Base-by-base conservation (phyloP, 2,797 vertebrate species). In the Pseudochromis fuscus region DNA sequence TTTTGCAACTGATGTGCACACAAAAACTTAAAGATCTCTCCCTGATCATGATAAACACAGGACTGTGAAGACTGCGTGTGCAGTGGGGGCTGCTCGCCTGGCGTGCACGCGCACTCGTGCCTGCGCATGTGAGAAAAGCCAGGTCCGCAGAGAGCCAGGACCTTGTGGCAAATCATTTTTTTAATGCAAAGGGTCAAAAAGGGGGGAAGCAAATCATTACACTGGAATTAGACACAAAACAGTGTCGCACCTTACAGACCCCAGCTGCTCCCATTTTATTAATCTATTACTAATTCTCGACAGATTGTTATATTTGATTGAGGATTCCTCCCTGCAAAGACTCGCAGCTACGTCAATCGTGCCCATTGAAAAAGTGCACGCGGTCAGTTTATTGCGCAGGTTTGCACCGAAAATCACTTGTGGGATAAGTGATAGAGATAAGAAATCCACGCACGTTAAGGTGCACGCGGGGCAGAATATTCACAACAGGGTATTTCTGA, bases 301-400 rank as follows among this genome's bases (percentile, higher is more conserved):
- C 58, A 53, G 45, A 79, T 82, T 88, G n/a, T 85, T 83, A 69
- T 67, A 74, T 67, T 28, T 62, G 73, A 65, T 51, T 61, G 52
- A 65, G 70, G 80, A 70, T 25, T 65, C 65, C 49, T 67, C 74
- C 58, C 25, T 7, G 74, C 57, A 69, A 48, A 75, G 42, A 58
- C 24, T 18, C 40, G 4, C 63, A 30, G 57, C 66, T 8, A 62
- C 75, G 75, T 52, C 68, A 44, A 49, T 40, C 16, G 30, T 44
- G 51, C 62, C 59, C 28, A 18, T 1, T n/a, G 37, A 49, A 33
- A 48, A 83, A 81, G 84, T 84, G 71, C 30, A 62, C 27, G 67
- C 33, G 23, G n/a, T 24, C 65, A 59, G 67, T 65, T 67, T 40
- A 3, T 18, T 4, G 1, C 11, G 35, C 51, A 75, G 79, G 58